Conservation (phyloP, 2,888 invertebrate genomes). For the Dyspetes luteomarginatus region DNA sequence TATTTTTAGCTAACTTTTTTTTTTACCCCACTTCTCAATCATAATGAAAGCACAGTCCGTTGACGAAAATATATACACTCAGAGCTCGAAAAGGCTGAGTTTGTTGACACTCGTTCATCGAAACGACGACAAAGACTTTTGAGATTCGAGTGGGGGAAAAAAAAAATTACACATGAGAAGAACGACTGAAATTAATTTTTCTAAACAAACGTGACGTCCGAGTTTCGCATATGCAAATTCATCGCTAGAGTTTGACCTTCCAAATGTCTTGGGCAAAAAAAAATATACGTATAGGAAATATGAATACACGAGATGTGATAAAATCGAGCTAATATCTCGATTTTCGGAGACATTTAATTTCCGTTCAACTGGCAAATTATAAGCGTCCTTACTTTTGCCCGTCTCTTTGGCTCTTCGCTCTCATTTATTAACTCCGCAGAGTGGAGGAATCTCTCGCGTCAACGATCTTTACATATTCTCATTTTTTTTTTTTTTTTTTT, state of each 20-base stretch:
- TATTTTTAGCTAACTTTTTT: slow-evolving; percentile 37
- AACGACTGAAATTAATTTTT: neutral
- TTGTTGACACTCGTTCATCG: slow-evolving; percentile 47
- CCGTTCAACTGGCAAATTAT: slow-evolving; percentile 22
- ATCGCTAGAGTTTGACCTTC: neutral
- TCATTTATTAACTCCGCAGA: too few species aligned
- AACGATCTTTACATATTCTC: too few species aligned
- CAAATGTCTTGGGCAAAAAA: too few species aligned
- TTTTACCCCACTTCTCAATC: neutral
- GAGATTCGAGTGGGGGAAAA: neutral
- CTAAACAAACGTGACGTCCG: slow-evolving; percentile 8
- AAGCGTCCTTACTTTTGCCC: neutral
- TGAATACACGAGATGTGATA: neutral
- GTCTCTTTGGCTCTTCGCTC: neutral
- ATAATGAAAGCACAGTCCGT: neutral
- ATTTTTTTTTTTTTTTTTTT: too few species aligned
- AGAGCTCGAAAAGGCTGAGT: slow-evolving; percentile 37
- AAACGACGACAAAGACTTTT: neutral
- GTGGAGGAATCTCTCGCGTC: too few species aligned
- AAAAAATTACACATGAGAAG: neutral
- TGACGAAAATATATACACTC: slow-evolving; percentile 5
- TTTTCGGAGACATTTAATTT: slow-evolving; percentile 25
- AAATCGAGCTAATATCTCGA: neutral
- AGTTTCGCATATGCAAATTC: neutral
- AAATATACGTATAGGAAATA: neutral